These are phyloP conservation scores for Rhopalosiphum maidis DNA, from an alignment of 1,140 invertebrate genomes.

Conservation along the genomic window DNA sequence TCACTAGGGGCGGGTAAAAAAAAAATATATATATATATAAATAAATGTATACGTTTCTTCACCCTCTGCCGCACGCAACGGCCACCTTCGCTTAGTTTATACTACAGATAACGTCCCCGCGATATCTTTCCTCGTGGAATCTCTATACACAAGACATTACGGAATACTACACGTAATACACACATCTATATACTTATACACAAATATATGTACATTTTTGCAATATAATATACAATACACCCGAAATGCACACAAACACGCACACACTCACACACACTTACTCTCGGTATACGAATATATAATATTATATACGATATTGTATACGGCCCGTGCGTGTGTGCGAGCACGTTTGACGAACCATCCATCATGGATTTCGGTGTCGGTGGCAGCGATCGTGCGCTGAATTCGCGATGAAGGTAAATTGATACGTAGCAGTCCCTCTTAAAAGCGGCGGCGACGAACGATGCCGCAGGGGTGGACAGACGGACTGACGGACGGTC, in stretches of 20 bases:
- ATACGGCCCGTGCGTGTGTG: not conserved
- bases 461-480: not conserved
- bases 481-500: not conserved
- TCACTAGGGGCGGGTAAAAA: not conserved
- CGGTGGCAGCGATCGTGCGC: constrained; percentile 33
- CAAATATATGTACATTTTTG: not conserved
- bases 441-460: constrained; percentile 8
- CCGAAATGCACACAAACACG: not conserved
- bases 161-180: not conserved
- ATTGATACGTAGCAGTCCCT: constrained; percentile 31
- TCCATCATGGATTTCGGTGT: constrained; percentile 49
- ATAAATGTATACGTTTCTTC: constrained; percentile 1
- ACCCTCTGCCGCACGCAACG: not conserved
- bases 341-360: constrained; percentile 37
- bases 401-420: constrained; percentile 46
- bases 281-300: not conserved
- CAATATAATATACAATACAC: constrained; percentile 2
- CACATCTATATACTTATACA: not conserved
- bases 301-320: not conserved
- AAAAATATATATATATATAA: not conserved
- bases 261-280: not conserved
- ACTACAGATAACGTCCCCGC: not conserved
- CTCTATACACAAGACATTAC: constrained; percentile 6
- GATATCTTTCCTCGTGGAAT: constrained; percentile 20
- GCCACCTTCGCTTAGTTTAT: not conserved